A percentile compares a stretch with the other conserved stretches of the same genome.
Conservation (phyloP, 2,888 invertebrate genomes). For the Atethmia centrago region DNA sequence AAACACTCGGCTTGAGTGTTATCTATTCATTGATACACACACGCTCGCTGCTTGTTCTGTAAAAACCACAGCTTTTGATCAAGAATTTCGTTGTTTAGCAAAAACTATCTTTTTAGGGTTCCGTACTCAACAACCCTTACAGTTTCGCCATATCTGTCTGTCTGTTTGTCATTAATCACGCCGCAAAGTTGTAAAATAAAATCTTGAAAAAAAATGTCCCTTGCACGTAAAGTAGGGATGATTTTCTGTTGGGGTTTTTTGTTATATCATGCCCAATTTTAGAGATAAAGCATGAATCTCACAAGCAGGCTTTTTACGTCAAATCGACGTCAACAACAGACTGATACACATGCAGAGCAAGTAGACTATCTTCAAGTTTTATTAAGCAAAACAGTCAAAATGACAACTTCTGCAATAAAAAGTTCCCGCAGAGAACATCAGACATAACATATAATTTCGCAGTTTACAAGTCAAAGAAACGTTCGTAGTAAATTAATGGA, state of each 20-base stretch:
- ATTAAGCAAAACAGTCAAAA: not conserved
- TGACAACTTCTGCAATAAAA: conserved; percentile 22
- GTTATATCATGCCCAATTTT: not conserved
- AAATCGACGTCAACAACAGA: not conserved
- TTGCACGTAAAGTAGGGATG: too few relatives aligned
- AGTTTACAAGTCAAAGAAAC: conserved; percentile 23
- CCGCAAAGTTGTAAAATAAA: too few relatives aligned
- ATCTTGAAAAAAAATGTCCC: too few relatives aligned
- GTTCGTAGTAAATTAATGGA: conserved; percentile 13
- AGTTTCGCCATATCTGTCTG: too few relatives aligned
- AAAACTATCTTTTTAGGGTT: too few relatives aligned
- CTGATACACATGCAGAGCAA: not conserved
- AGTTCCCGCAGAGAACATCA: not conserved
- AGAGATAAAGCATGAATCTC: not conserved
- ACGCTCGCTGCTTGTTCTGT: conserved; percentile 5
- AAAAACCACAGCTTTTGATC: not conserved
- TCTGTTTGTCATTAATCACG: too few relatives aligned
- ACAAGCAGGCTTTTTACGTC: not conserved
- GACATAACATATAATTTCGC: conserved; percentile 5
- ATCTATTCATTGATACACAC: conserved; percentile 53
- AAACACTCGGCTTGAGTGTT: conserved; percentile 53
- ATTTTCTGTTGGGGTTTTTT: too few relatives aligned
- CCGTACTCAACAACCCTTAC: too few relatives aligned
- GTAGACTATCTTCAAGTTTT: not conserved
- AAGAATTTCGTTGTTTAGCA: not conserved